Base-by-base conservation (phyloP, 92 coral and sea anemone species). In the Plumapathes pennacea region DNA sequence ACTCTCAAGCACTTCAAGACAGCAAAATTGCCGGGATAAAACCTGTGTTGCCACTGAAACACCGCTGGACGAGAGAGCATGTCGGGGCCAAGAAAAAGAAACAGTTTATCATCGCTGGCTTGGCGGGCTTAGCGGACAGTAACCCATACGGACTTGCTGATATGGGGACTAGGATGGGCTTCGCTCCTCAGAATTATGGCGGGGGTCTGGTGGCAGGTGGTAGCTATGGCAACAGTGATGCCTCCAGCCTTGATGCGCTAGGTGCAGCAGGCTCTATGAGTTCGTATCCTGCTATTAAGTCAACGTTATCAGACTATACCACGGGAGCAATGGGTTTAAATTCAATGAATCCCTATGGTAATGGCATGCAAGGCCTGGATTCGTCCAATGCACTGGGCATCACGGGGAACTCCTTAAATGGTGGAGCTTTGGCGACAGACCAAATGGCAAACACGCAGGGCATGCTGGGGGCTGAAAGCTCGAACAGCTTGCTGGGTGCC, bases 41-140 rank as follows among this genome's bases (percentile, higher is more conserved):
- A 42, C 25, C 62, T 31, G 54, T 62, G 10, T 53, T 66, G 24
- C 43, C 71, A 20, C 29, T 38, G 7, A 42, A 39, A 2, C 53
- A 50, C 1, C 73, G 73, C 8, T 66, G 49, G 73, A n/a, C 73
- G 32, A 53, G 73, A 20, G 50, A 48, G 29, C 53, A 61, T 15
- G 49, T 42, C 13, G 64, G 61, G 3, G 54, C 37, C 13, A 78
- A 78, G 20, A 85, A 87, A 36, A 87, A 86, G 60, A 87, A 87
- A 25, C 96, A 87, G 22, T 87, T 49, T 33, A 87, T 87, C 24
- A 60, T 87, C 24, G 76, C 86, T n/a, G 81, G 81, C 13, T 57
- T 59, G 73, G 80, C 76, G 7, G 85, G 79, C 20, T 28, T 69
- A 25, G 85, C 81, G 15, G 32, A 56, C 3, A 69, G 71, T 33